Evolutionary conservation across 2,888 invertebrate genomes (phyloP).

Genomic region (Ptilodon capucinus): DNA sequence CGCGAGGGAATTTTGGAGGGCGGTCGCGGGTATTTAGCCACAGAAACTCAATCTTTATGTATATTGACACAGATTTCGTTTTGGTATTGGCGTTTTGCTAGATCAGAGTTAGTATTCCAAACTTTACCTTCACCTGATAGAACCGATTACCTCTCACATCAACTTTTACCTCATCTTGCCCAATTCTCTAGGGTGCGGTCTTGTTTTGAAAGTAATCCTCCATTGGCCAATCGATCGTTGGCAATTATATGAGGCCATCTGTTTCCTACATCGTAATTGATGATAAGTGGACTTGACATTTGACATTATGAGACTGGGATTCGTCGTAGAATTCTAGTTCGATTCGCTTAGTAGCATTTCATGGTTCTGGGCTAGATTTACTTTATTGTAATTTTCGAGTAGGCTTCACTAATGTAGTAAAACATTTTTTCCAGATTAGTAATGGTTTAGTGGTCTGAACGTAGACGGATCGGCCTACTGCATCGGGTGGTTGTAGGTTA

Average conservation of each 20-base stretch:
- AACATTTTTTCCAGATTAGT: no score
- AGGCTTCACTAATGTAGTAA: no score
- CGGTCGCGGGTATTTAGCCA: no score
- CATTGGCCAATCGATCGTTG: slow-evolving; percentile 7
- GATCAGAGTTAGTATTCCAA: background rate
- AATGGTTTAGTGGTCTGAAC: no score
- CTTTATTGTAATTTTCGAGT: no score
- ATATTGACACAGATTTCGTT: no score
- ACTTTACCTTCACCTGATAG: background rate
- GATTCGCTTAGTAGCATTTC: background rate
- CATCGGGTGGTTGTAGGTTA: no score
- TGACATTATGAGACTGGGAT: background rate
- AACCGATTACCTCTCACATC: background rate
- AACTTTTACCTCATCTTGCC: slow-evolving; percentile 2
- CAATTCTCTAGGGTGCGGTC: slow-evolving; percentile 12
- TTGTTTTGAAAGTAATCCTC: slow-evolving; percentile 3
- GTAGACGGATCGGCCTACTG: no score
- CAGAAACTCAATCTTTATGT: no score
- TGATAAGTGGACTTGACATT: background rate
- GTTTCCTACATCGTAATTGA: slow-evolving; percentile 10
- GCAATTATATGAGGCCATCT: slow-evolving; percentile 7
- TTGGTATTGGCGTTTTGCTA: background rate
- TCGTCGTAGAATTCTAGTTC: background rate
- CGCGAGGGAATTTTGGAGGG: no score
- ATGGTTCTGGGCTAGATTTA: no score